Evolutionary conservation across 64 coral and sea anemone species (phyloP).

Genomic region (Anthopleura sola): DNA sequence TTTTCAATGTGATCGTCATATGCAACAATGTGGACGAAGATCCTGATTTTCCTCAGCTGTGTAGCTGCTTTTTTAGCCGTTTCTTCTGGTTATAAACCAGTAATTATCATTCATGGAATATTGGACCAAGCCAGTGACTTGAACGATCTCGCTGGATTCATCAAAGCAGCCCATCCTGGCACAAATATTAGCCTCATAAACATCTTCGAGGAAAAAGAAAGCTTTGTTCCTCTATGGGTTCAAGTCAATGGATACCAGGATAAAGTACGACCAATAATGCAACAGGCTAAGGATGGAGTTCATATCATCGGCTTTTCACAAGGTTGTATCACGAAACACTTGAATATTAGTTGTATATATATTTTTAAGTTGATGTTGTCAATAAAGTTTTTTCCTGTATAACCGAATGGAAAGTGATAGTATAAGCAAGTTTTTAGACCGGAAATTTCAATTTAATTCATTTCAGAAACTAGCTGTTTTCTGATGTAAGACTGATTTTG

Average conservation of each 20-base stretch:
- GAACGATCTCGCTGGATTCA: conserved; percentile 79
- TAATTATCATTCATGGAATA: conserved; percentile 95
- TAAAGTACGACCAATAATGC: conserved; percentile 69
- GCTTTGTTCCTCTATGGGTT: conserved; percentile 76
- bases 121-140: conserved; percentile 77
- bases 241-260: conserved; percentile 61
- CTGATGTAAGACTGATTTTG: too few species aligned
- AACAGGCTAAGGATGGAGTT: conserved; percentile 68
- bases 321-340: conserved; percentile 74
- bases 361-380: too few species aligned
- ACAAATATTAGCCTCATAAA: conserved; percentile 76
- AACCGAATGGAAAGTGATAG: too few species aligned
- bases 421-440: too few species aligned
- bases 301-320: conserved; percentile 97
- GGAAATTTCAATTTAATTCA: too few species aligned
- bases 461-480: too few species aligned
- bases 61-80: neutral
- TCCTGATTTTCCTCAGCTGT: neutral
- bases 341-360: too few species aligned
- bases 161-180: conserved; percentile 80
- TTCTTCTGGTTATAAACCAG: conserved; percentile 76
- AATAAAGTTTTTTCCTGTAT: too few species aligned
- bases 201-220: conserved; percentile 61
- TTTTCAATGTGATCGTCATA: too few species aligned
- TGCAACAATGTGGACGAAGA: neutral